A percentile compares a stretch with the other conserved stretches of the same genome.
Evolutionary conservation across 2,113 vertebrate genomes (phyloP).

Genomic region (Paradisaea rubra): DNA sequence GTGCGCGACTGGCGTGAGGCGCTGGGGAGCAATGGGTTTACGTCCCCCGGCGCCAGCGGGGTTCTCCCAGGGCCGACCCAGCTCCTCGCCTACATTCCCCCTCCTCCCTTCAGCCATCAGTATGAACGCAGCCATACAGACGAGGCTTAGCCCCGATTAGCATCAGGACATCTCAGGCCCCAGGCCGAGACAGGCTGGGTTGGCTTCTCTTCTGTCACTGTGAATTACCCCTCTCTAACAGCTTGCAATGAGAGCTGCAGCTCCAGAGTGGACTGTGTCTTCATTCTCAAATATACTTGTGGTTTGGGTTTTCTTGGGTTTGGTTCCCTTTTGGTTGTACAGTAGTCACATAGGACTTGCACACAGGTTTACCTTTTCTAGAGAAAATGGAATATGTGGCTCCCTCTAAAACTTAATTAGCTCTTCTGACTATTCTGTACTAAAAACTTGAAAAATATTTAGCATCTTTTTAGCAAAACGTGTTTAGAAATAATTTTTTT

Average conservation of each 20-base stretch:
- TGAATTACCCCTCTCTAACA: not conserved
- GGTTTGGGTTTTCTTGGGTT: not conserved
- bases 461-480: not conserved
- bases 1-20: not conserved
- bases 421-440: not conserved
- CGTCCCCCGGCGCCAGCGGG: not conserved
- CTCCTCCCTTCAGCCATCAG: fast-evolving
- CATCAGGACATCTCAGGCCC: not conserved
- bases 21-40: not conserved
- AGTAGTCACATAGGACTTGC: not conserved
- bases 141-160: not conserved
- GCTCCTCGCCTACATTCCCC: not conserved
- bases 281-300: not conserved
- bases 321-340: not conserved
- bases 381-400: not conserved
- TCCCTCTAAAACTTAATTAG: not conserved
- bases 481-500: not conserved
- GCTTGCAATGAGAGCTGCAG: not conserved
- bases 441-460: not conserved
- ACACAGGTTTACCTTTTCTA: not conserved
- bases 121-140: fast-evolving
- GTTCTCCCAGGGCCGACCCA: not conserved
- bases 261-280: not conserved
- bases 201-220: not conserved
- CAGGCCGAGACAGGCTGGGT: not conserved